These are phyloP conservation scores for Plagodis dolabraria DNA, from an alignment of 2,888 invertebrate genomes.

Conservation along the genomic window DNA sequence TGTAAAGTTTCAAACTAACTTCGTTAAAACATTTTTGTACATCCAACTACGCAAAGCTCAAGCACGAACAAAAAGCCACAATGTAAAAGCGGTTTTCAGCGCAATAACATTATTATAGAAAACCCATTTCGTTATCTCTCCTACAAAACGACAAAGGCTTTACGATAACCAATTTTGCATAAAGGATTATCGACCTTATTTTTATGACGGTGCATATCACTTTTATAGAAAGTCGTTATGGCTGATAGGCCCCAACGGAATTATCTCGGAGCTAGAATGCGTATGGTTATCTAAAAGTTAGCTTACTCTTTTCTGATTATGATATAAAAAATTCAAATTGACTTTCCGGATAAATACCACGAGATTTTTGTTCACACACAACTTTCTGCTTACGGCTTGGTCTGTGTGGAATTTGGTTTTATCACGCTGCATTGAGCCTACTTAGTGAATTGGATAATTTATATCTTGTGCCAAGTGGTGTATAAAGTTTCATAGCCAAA, in stretches of 20 bases:
- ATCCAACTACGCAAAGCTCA: too few species aligned
- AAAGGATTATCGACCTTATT: constrained; percentile 15
- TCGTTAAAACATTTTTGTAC: too few species aligned
- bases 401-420: too few species aligned
- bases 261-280: constrained; percentile 4
- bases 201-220: constrained; percentile 1
- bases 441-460: too few species aligned
- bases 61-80: constrained; percentile 13
- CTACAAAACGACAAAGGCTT: constrained; percentile 1
- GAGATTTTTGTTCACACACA: too few species aligned
- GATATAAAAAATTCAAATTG: constrained; percentile 3
- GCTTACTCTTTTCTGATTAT: constrained; percentile 10
- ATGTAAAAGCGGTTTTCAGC: constrained; percentile 8
- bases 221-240: constrained; percentile 6
- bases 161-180: constrained; percentile 1
- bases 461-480: too few species aligned
- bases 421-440: too few species aligned
- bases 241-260: constrained; percentile 3
- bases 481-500: too few species aligned
- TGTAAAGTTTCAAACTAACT: too few species aligned
- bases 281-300: constrained; percentile 8
- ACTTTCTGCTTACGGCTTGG: too few species aligned
- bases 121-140: constrained; percentile 23
- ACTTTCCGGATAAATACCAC: too few species aligned
- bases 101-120: constrained; percentile 28